phyloP scores from a whole-genome alignment of 2,797 vertebrate species.

The Eidolon dupreanum region DNA sequence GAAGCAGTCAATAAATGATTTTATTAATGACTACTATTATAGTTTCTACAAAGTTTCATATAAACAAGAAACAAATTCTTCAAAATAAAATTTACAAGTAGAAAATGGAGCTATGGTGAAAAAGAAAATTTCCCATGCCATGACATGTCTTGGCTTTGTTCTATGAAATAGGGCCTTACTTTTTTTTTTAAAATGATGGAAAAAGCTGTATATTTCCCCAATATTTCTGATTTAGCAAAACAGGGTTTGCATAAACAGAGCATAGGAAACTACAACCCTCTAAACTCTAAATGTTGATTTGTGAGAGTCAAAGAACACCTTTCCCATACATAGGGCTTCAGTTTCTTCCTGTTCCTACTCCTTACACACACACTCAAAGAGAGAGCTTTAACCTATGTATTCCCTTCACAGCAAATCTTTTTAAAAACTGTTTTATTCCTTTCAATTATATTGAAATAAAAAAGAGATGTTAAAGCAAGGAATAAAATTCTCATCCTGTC shows the following conservation, averaged over 20 bases:
- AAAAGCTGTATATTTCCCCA: neutral
- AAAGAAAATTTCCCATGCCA: neutral
- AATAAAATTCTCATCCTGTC: neutral
- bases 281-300: neutral
- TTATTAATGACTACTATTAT: neutral
- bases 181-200: neutral
- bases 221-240: neutral
- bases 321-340: neutral
- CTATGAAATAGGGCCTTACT: neutral
- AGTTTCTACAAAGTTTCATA: neutral
- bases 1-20: neutral
- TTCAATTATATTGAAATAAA: neutral
- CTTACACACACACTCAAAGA: neutral
- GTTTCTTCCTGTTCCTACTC: neutral
- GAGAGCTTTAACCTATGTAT: neutral
- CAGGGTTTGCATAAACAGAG: neutral
- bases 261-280: neutral
- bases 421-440: neutral
- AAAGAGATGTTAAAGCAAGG: neutral
- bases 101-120: neutral
- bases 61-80: neutral
- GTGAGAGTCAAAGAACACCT: neutral
- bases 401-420: neutral
- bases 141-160: neutral
- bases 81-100: neutral